Conservation (phyloP, 2,888 invertebrate species). For the Mellilla xanthometata region DNA sequence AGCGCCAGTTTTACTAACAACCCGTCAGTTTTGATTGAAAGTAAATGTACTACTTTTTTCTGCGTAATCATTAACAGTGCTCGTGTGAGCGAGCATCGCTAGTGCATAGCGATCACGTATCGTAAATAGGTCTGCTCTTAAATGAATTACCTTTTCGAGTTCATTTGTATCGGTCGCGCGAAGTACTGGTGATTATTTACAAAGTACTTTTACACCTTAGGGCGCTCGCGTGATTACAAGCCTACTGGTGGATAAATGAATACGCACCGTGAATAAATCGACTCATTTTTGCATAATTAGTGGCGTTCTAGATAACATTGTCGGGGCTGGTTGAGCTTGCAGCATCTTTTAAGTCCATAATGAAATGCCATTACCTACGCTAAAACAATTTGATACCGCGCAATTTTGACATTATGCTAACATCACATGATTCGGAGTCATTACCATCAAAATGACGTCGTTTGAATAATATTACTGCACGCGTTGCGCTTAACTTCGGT, state of each 20-base stretch:
- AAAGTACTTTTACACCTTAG: constrained; percentile 43
- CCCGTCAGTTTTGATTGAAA: constrained; percentile 15
- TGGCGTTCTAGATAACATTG: constrained; percentile 28
- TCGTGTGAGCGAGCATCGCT: constrained; percentile 17
- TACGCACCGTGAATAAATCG: constrained; percentile 36
- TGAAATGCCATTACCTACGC: constrained; percentile 15
- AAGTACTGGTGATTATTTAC: constrained; percentile 41
- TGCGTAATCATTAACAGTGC: constrained; percentile 10
- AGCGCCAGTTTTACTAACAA: constrained; percentile 13
- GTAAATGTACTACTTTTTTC: constrained; percentile 7
- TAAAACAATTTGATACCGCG: constrained; percentile 11
- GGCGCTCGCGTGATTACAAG: constrained; percentile 41
- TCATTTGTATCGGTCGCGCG: constrained; percentile 40
- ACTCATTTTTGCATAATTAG: constrained; percentile 26
- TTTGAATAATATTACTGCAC: constrained; percentile 46
- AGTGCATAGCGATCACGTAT: constrained; percentile 18
- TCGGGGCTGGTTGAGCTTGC: constrained; percentile 10
- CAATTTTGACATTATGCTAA: constrained; percentile 26
- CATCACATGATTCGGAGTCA: constrained; percentile 25
- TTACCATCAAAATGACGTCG: constrained; percentile 33
- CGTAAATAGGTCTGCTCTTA: constrained; percentile 25
- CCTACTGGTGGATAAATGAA: constrained; percentile 44
- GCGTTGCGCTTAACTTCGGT: constrained; percentile 47
- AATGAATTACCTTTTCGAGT: constrained; percentile 27
- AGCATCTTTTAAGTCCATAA: not conserved